Conservation (phyloP, 2,113 vertebrate species). For the Alces alces region DNA sequence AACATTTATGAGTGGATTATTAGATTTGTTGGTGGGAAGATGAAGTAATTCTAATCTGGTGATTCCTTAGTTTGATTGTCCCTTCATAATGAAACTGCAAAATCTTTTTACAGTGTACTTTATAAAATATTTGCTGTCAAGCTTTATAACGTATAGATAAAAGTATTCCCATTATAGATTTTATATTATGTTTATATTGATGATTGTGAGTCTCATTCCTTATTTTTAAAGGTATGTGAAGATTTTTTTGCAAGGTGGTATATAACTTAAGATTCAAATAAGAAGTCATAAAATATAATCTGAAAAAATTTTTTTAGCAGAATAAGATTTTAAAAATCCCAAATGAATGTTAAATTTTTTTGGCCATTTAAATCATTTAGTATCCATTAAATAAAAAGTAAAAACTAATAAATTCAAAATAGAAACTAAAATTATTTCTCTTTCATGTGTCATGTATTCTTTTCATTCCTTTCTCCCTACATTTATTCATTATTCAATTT, state of each 20-base stretch:
- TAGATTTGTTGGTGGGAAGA: not conserved
- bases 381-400: not conserved
- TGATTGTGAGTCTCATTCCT: not conserved
- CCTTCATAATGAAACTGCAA: not conserved
- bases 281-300: not conserved
- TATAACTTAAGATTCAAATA: not conserved
- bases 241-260: not conserved
- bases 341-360: not conserved
- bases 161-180: not conserved
- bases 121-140: constrained; percentile 30
- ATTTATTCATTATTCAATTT: not conserved
- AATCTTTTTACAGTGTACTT: constrained; percentile 9
- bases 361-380: not conserved
- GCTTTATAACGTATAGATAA: not conserved
- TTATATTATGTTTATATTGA: not conserved
- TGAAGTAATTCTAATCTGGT: not conserved
- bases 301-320: not conserved
- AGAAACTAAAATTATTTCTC: not conserved
- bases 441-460: not conserved
- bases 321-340: not conserved
- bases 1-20: not conserved
- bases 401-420: not conserved
- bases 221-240: not conserved
- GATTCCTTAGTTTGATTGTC: not conserved
- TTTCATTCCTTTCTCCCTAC: not conserved